Conservation (phyloP, 2,797 vertebrate genomes). For the Paratrypauchen microcephalus region DNA sequence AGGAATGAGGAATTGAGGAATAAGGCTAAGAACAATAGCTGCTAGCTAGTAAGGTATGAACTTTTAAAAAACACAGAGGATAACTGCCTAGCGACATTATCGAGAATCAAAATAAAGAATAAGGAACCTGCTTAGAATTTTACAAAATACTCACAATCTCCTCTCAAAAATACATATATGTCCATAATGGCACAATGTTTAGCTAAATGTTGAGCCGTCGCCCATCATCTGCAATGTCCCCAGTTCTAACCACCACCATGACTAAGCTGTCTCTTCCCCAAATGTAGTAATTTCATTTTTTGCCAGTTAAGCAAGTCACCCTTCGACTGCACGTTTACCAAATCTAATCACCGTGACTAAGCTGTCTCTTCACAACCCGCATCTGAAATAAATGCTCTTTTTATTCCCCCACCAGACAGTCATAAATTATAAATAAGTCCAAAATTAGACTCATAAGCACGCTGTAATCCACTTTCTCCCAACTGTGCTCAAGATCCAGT, state of each 20-base stretch:
- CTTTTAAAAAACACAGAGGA: too few species aligned
- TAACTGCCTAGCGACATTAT: too few species aligned
- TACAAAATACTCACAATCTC: neutral
- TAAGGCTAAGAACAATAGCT: too few species aligned
- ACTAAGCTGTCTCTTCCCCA: neutral
- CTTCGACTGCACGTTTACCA: neutral
- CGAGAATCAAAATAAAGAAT: too few species aligned
- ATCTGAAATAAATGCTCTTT: neutral
- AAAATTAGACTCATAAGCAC: slow-evolving; percentile 12
- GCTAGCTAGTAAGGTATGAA: too few species aligned
- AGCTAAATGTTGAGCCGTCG: neutral
- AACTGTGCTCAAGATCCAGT: neutral
- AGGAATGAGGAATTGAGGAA: too few species aligned
- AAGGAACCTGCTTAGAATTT: neutral
- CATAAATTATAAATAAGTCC: neutral
- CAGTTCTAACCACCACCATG: neutral
- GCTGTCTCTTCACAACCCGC: neutral
- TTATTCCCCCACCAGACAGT: neutral
- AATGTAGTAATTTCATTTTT: too few species aligned
- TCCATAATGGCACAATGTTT: neutral
- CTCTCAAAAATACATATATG: too few species aligned
- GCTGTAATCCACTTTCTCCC: slow-evolving; percentile 7
- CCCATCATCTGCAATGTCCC: neutral
- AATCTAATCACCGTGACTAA: neutral
- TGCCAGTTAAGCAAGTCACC: neutral